Evolutionary conservation across 2,888 invertebrate genomes (phyloP).

Genomic region (Agrilus mali): DNA sequence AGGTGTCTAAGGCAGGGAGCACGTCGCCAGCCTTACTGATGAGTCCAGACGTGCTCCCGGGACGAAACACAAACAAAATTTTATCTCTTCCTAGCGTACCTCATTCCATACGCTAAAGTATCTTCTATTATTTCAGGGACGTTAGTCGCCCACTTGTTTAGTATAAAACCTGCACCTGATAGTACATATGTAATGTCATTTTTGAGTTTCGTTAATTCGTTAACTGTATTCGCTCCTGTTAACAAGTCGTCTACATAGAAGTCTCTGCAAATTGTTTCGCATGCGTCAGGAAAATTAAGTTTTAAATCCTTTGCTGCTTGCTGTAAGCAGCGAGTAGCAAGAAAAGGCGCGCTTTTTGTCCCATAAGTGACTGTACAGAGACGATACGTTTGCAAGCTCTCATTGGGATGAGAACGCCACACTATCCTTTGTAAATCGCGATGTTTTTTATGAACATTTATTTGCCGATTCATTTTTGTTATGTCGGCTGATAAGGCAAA

Average conservation of each 20-base stretch:
- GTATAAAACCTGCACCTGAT: background rate
- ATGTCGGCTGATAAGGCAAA: too few species aligned
- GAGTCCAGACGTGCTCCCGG: too few species aligned
- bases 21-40: too few species aligned
- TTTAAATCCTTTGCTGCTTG: background rate
- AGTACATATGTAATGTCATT: background rate
- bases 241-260: constrained; percentile 21
- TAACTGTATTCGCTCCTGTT: constrained; percentile 5
- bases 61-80: too few species aligned
- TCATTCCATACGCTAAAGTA: too few species aligned
- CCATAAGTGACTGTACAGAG: constrained; percentile 4
- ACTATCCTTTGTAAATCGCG: constrained; percentile 2
- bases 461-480: too few species aligned
- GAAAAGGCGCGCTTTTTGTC: constrained; percentile 2
- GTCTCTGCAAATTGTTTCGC: constrained; percentile 9
- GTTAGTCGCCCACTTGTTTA: background rate
- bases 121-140: background rate
- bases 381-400: constrained; percentile 1
- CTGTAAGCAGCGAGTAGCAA: constrained; percentile 3
- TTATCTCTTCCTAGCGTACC: too few species aligned
- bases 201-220: background rate
- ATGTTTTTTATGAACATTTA: too few species aligned
- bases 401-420: background rate
- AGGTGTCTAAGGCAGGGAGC: too few species aligned
- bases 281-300: background rate